Evolutionary conservation across 1,140 invertebrate species (phyloP), one percentile per base, ranked within the genome.

Genomic region (Eubasilissa regina): DNA sequence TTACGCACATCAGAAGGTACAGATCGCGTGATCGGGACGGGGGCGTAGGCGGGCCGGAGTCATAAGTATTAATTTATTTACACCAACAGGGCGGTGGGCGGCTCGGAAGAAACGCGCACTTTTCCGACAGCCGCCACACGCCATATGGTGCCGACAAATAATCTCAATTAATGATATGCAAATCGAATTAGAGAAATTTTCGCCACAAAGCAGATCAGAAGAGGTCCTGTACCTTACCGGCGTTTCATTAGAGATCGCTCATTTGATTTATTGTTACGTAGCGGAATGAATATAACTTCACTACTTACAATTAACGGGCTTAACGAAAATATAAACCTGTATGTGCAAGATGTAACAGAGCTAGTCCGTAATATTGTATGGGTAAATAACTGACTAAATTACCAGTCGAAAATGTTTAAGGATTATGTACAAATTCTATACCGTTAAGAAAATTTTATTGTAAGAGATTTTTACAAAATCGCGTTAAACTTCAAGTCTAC

Each of bases 211-310:
- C 35, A 35, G 17, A 11, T 47, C 51, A 44, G 70, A 11, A 35
- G 6, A 35, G 25, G 43, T 48, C 12, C 3, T 56, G 48, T 56
- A 35, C 51, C 7, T 15, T 53, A 74, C 56, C 56, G 44, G 70
- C 9, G 8, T 35, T 74, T 74, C 53, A 56, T 74, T 74, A 74
- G 25, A 74, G 19, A 55, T 56, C 70, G 13, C 35, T 74, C 9
- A 53, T 43, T 15, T 74, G 70, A 74, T 74, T 74, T 74, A 74
- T 43, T 74, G 4, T 56, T 35, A n/a, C n/a, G n/a, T n/a, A n/a
- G n/a, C n/a, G n/a, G 1, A 35, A 35, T 35, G 1, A n/a, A 35
- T 35, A 3, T 35, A 35, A 35, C 25, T 35, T 35, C 25, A 35
- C 25, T 35, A 35, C 6, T 35, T 35, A 35, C 25, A 35, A 35